Base-by-base conservation (phyloP, 2,797 vertebrate genomes). In the Acipenser oxyrinchus region DNA sequence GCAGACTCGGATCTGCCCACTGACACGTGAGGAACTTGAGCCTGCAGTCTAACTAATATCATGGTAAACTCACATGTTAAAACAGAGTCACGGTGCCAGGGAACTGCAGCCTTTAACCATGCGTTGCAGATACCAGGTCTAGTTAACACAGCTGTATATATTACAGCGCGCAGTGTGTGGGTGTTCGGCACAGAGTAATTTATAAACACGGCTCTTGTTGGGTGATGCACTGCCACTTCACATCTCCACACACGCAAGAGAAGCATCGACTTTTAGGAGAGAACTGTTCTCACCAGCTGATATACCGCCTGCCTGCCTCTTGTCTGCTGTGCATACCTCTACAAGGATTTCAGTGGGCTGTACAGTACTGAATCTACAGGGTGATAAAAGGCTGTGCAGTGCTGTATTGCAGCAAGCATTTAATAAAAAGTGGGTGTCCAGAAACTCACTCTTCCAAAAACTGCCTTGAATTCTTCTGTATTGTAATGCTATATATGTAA, bases 191-290 rank as follows among this genome's bases (percentile, higher is more conserved):
- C 55, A 11, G 55, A 1, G 11, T n/a, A 3, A 58, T 11, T 37
- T 37, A 71, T 66, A 60, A 72, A 51, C 52, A 53, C 48, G 68
- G 61, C 49, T 67, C 69, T 59, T 60, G 66, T 12, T 55, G 18
- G 68, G 67, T 74, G 70, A 71, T 74, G 57, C 23, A 8, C 75
- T 74, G 76, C 70, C 69, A 49, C 64, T 69, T 63, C 10, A 11
- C 51, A 73, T 77, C 68, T 68, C 55, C 8, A 6, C 60, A 51
- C 66, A 37, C 62, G 63, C 63, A 48, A 59, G 18, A 68, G 48
- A 65, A 59, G 57, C 60, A 6, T 48, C 18, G 55, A n/a, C 23
- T 64, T 58, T 62, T 66, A 52, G 10, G 49, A 60, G 53, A 49
- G 66, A 63, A 49, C 57, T n/a, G 12, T 58, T 58, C 55, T 13